Evolutionary conservation across 1,140 invertebrate genomes (phyloP), one percentile per base, ranked within the genome.

Genomic region (Calephelis virginiensis): DNA sequence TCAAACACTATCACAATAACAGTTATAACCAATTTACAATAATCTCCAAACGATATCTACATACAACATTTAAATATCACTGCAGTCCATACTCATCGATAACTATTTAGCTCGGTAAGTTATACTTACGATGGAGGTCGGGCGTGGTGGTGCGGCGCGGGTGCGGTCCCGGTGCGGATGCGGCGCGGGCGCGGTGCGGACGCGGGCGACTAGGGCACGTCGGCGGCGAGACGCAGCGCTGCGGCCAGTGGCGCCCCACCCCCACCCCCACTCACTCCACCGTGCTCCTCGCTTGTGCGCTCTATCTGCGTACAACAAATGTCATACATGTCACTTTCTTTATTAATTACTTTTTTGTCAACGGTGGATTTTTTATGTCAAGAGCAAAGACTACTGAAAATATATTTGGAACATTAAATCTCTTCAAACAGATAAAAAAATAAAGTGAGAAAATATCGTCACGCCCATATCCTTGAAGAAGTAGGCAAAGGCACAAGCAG

Each of bases 151-250:
- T 14, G 53, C 10, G 43, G 60, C 38, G 17, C 8, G 28, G 59
- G 59, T 45, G 43, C 11, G 43, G 43, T 13, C 40, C 12, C 38
- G 63, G 47, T n/a, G n/a, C 17, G 28, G 13, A 1, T 17, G 1
- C 8, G 59, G 59, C 14, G 43, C 11, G 43, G 43, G 7, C 40
- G 40, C 38, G 63, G 47, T n/a, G n/a, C 28, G 28, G 14, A n/a
- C 12, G 8, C 28, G 53, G 66, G 38, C 64, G 50, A 38, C 66
- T 64, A 64, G n/a, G 63, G 63, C 49, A 56, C 63, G 63, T 64
- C 63, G 12, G 63, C 63, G 49, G 63, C 63, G 38, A 64, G 63
- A 3, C 63, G 63, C 63, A 64, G 60, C 43, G 43, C 62, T 56
- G 61, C 53, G 10, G 63, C 67, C 4, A 45, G 50, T 37, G 45